Percentiles rank a stretch among this genome's conserved stretches.
Evolutionary conservation across 2,797 vertebrate species (phyloP).

Genomic region (Enteromius viviparus): DNA sequence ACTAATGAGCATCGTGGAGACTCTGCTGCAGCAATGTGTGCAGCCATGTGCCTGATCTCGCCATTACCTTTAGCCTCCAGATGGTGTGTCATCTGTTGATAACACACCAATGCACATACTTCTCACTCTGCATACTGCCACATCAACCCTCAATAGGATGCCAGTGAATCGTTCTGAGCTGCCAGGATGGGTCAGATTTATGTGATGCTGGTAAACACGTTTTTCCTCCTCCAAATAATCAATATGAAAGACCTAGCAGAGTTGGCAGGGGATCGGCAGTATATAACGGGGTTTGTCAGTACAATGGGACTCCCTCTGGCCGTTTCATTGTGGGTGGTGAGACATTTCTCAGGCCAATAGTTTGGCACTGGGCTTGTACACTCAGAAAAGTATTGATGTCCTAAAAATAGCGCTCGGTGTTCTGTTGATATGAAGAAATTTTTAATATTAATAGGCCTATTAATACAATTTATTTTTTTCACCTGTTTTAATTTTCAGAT

Average conservation of each 20-base stretch:
- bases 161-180: slow-evolving; percentile 11
- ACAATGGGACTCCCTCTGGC: slow-evolving; percentile 26
- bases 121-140: slow-evolving; percentile 25
- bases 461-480: too few relatives aligned
- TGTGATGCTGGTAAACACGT: slow-evolving; percentile 24
- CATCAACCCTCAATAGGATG: slow-evolving; percentile 7
- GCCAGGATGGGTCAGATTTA: slow-evolving; percentile 31
- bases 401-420: not conserved
- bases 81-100: slow-evolving; percentile 46
- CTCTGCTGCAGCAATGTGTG: slow-evolving; percentile 5
- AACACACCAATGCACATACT: not conserved
- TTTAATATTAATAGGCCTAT: not conserved
- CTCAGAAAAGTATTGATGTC: not conserved
- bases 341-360: slow-evolving; percentile 2
- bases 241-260: slow-evolving; percentile 35
- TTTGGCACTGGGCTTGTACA: not conserved
- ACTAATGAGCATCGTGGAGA: slow-evolving; percentile 3
- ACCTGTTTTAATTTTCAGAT: too few relatives aligned
- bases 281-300: not conserved
- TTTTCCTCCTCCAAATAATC: slow-evolving; percentile 19
- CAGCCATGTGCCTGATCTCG: slow-evolving; percentile 24
- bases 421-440: not conserved
- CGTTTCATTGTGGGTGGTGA: not conserved
- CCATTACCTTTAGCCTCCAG: slow-evolving; percentile 32
- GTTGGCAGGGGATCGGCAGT: slow-evolving; percentile 21